Evolutionary conservation across 2,113 vertebrate genomes (phyloP).

Genomic region (Rhea americana): DNA sequence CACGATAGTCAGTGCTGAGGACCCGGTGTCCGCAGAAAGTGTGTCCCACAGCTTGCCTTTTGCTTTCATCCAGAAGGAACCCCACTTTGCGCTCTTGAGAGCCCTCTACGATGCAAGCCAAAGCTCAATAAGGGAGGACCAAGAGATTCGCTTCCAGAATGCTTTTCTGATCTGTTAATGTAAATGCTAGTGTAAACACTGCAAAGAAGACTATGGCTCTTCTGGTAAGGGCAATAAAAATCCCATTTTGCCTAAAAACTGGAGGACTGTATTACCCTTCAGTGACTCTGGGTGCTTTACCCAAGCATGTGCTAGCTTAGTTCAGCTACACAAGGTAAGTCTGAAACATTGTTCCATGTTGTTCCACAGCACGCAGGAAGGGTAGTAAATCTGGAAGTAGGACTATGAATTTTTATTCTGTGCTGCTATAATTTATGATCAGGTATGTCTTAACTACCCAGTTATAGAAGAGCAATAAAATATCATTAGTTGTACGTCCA

Average conservation of each 20-base stretch:
- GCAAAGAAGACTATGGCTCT: neutral
- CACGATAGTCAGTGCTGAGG: neutral
- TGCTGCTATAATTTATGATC: neutral
- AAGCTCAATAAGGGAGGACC: neutral
- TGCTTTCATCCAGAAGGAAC: neutral
- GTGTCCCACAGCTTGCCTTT: neutral
- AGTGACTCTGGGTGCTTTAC: neutral
- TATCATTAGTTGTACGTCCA: neutral
- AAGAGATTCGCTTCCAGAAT: neutral
- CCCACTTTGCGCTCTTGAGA: neutral
- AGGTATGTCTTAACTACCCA: neutral
- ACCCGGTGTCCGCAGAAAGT: fast-evolving
- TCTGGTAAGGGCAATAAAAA: neutral
- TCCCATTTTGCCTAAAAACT: neutral
- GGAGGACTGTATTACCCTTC: neutral
- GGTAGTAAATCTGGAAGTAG: neutral
- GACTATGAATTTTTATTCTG: neutral
- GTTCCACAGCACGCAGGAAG: neutral
- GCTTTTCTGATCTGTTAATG: fast-evolving
- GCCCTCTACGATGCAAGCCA: neutral
- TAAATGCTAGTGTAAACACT: neutral
- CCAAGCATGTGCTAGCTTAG: neutral
- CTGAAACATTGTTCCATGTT: neutral
- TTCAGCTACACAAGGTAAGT: neutral
- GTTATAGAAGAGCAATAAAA: neutral